Percentiles rank a stretch among this genome's conserved stretches.
Evolutionary conservation across 1,140 invertebrate genomes (phyloP).

Genomic region (Drosophila rhopaloa): DNA sequence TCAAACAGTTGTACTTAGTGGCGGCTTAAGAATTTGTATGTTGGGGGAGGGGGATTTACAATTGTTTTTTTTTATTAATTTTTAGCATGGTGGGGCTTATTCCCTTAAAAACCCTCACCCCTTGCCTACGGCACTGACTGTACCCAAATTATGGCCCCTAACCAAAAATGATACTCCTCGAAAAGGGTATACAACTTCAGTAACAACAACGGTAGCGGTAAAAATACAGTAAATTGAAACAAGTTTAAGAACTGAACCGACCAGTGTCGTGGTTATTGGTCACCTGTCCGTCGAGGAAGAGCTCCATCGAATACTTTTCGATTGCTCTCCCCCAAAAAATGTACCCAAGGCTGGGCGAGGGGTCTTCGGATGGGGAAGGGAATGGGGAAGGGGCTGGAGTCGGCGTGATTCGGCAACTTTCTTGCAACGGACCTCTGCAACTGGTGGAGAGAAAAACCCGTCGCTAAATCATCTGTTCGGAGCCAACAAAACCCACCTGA

Average conservation of each 20-base stretch:
- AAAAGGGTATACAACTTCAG: slow-evolving; percentile 16
- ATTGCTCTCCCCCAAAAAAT: slow-evolving; percentile 64
- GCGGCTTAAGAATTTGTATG: too few species aligned
- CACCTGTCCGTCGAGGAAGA: slow-evolving; percentile 69
- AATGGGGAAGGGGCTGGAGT: slow-evolving; percentile 26
- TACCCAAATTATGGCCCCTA: neutral
- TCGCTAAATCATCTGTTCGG: slow-evolving; percentile 76
- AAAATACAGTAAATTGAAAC: slow-evolving; percentile 72
- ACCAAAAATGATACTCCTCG: too few species aligned
- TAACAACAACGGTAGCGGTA: slow-evolving; percentile 35
- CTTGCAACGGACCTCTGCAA: slow-evolving; percentile 60
- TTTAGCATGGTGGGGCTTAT: too few species aligned
- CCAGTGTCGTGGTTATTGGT: slow-evolving; percentile 64
- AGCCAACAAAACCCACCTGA: slow-evolving; percentile 64
- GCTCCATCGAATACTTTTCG: slow-evolving; percentile 60
- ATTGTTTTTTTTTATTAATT: too few species aligned
- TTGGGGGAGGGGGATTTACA: too few species aligned
- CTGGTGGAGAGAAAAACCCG: slow-evolving; percentile 54
- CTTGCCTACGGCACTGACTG: too few species aligned
- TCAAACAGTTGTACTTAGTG: too few species aligned
- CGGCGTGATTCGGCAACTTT: slow-evolving; percentile 76
- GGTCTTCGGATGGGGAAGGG: neutral
- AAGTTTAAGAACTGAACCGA: slow-evolving; percentile 77
- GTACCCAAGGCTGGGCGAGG: neutral
- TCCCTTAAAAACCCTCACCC: too few species aligned